Conservation (phyloP, 2,113 vertebrate species). For the Illadopsis cleaveri region DNA sequence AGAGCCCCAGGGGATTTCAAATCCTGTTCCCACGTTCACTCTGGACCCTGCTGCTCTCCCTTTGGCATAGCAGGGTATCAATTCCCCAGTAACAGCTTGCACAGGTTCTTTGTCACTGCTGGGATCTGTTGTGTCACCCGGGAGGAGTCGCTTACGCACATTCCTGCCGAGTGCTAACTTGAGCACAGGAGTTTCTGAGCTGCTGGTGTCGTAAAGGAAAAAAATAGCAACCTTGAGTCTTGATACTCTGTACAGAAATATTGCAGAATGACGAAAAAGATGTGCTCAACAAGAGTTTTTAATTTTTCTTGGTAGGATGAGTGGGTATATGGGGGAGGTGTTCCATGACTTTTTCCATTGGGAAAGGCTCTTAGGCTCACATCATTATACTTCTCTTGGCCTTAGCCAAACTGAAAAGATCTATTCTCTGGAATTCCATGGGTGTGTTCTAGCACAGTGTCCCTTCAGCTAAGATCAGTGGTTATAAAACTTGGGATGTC, state of each 20-base stretch:
- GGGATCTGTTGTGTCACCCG: not conserved
- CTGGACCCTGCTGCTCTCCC: not conserved
- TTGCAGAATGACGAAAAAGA: not conserved
- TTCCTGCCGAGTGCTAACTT: not conserved
- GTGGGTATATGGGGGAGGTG: not conserved
- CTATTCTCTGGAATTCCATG: not conserved
- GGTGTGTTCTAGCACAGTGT: not conserved
- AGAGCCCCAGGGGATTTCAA: not conserved
- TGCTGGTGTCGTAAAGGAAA: not conserved
- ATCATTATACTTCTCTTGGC: not conserved
- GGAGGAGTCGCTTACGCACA: not conserved
- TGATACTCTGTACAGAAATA: constrained; percentile 16
- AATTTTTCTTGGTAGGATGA: not conserved
- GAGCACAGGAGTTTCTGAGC: not conserved
- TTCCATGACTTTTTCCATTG: not conserved
- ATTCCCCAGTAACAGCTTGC: not conserved
- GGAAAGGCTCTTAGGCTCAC: not conserved
- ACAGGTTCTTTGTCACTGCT: not conserved
- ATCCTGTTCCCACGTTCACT: not conserved
- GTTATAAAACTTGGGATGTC: not conserved
- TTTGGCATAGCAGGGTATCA: not conserved
- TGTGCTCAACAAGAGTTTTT: not conserved
- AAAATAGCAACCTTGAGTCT: constrained; percentile 2
- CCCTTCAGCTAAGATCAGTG: not conserved
- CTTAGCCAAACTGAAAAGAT: not conserved